Evolutionary conservation across 37 sponge, comb jelly and placozoan species (phyloP), one percentile per base, ranked within the genome.

Genomic region (Lycopodina hypogea): DNA sequence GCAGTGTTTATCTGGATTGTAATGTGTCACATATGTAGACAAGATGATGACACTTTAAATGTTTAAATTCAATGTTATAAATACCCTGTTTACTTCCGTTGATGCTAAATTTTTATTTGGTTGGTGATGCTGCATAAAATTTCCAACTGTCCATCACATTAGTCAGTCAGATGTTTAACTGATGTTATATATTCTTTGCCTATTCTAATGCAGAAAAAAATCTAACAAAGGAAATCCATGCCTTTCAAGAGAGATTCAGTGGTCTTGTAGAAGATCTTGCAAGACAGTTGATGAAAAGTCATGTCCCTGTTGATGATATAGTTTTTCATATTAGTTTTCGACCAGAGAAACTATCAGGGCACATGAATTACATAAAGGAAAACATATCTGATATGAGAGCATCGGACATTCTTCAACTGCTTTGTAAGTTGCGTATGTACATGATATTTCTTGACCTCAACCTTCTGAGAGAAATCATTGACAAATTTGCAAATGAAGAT

Each of bases 381-480:
- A 19, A 32, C 2, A 29, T 65, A 28, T 2, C 18, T 2, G 35
- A 33, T 32, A 65, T 65, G 66, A 30, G 30, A 2, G 17, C 30
- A 17, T 32, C 3, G 34, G 30, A 32, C 30, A 32, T 65, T 7
- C 3, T 32, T 33, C 34, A 32, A 34, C 30, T 65, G 17, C 2
- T 65, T 3, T 15, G 2, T 2, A 32, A 32, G 66, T 34, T 65
- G 26, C 33, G 66, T 30, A 14, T 19, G 66, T 65, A 65, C 30
- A 32, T 65, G 32, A 29, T 17, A 2, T 65, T 65, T 33, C 35
- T 65, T 15, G 66, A 65, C 35, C 30, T 7, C 35, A 65, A 12
- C 66, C 34, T 65, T 29, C 66, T 65, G 17, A 65, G 30, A 32
- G 66, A 65, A 65, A 65, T 65, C 35, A 33, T 33, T 32, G 30